phyloP scores from a whole-genome alignment of 2,113 vertebrate genomes.

The Callocephalon fimbriatum region DNA sequence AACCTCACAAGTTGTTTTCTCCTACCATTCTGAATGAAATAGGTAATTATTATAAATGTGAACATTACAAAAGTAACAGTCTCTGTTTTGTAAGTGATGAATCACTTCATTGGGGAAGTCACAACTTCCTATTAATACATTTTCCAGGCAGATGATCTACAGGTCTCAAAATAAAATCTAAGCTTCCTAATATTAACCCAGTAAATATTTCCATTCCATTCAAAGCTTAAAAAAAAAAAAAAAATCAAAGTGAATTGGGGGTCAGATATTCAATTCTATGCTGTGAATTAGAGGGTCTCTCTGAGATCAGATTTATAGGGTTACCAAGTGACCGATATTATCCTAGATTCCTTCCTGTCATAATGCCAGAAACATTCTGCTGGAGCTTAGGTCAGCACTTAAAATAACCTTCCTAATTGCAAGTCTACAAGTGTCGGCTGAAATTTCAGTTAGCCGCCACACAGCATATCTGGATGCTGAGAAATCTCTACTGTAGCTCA shows the following conservation, averaged over 20 bases:
- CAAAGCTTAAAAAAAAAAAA: neutral
- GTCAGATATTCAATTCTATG: neutral
- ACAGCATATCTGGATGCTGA: conserved; percentile 43
- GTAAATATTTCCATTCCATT: neutral
- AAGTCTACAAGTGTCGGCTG: conserved; percentile 75
- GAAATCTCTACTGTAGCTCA: conserved; percentile 63
- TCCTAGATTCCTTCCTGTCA: conserved; percentile 69
- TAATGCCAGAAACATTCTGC: conserved; percentile 77
- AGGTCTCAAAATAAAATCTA: conserved; percentile 39
- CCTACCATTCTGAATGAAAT: neutral
- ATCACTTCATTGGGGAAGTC: conserved; percentile 45
- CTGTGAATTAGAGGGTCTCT: neutral
- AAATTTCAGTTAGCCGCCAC: conserved; percentile 76
- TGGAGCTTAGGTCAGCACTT: conserved; percentile 82
- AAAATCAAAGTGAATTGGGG: neutral
- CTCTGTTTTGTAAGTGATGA: conserved; percentile 25
- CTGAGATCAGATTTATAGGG: conserved; percentile 46
- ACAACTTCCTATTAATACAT: conserved; percentile 66
- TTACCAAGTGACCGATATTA: conserved; percentile 69
- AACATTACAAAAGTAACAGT: neutral
- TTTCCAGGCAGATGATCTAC: conserved; percentile 67
- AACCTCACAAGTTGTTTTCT: neutral
- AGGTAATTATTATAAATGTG: neutral
- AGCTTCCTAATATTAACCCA: conserved; percentile 27
- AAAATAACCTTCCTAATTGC: conserved; percentile 85